Evolutionary conservation across 2,113 vertebrate genomes (phyloP).

Genomic region (Odobenus rosmarus): DNA sequence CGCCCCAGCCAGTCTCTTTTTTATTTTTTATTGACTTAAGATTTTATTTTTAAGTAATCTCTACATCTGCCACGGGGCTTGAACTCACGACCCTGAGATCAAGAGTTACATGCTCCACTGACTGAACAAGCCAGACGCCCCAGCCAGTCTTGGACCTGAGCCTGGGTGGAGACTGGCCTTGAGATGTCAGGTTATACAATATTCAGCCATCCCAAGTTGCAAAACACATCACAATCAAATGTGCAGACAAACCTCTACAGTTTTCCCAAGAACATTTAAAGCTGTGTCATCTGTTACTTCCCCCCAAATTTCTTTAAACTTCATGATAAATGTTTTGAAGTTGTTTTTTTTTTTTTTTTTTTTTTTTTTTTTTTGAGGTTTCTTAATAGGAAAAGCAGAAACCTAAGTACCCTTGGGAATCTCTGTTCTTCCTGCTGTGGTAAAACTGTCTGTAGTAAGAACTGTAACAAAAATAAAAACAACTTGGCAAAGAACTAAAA

Average conservation of each 20-base stretch:
- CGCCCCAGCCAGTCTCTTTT: neutral
- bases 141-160: neutral
- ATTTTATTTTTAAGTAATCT: neutral
- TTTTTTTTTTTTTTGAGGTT: neutral
- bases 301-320: neutral
- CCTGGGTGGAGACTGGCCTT: neutral
- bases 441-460: neutral
- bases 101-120: neutral
- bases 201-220: neutral
- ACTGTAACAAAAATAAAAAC: neutral
- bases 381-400: neutral
- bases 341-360: neutral
- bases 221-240: neutral
- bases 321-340: neutral
- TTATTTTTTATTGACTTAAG: too few species aligned
- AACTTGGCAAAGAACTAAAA: neutral
- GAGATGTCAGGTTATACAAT: neutral
- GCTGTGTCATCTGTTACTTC: neutral
- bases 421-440: neutral
- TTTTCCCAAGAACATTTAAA: neutral
- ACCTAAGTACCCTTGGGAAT: neutral
- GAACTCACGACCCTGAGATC: neutral
- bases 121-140: neutral
- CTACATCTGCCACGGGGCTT: neutral
- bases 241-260: neutral